Percentiles rank a stretch among this genome's conserved stretches.
Evolutionary conservation across 2,888 invertebrate species (phyloP).

Genomic region (Parnassius mnemosyne): DNA sequence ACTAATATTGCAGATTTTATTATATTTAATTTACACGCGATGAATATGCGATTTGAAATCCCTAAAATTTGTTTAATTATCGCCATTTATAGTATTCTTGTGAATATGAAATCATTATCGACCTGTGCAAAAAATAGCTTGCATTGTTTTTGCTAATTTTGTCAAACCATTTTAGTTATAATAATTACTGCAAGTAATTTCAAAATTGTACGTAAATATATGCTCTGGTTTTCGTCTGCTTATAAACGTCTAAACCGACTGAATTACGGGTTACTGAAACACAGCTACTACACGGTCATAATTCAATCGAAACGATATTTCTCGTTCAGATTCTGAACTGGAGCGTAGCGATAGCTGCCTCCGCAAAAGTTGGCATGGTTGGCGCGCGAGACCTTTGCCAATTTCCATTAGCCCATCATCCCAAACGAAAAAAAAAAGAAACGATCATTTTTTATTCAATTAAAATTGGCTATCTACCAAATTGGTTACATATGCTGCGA

Average conservation of each 20-base stretch:
- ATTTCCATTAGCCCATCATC: conserved; percentile 80
- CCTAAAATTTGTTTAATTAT: too few relatives aligned
- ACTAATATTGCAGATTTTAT: too few relatives aligned
- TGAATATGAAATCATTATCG: too few relatives aligned
- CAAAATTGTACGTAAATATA: not conserved
- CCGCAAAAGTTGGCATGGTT: conserved; percentile 77
- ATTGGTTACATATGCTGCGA: conserved; percentile 35
- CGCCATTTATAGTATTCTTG: too few relatives aligned
- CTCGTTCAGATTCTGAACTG: conserved; percentile 67
- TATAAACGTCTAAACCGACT: conserved; percentile 1
- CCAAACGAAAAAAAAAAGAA: conserved; percentile 80
- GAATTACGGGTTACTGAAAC: conserved; percentile 40
- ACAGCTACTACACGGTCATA: conserved; percentile 73
- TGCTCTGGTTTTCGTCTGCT: not conserved
- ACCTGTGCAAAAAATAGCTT: too few relatives aligned
- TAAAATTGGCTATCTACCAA: conserved; percentile 73
- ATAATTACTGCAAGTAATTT: not conserved
- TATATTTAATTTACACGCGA: too few relatives aligned
- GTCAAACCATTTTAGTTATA: not conserved
- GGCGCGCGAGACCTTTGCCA: conserved; percentile 75
- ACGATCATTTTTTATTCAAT: conserved; percentile 80
- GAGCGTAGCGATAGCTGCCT: conserved; percentile 76
- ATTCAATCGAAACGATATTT: conserved; percentile 78
- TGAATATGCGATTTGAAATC: too few relatives aligned
- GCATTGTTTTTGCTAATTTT: too few relatives aligned